A percentile compares a stretch with the other conserved stretches of the same genome.
These are phyloP conservation scores for Genyomyrus donnyi DNA, from an alignment of 2,113 vertebrate species.

Conservation along the genomic window DNA sequence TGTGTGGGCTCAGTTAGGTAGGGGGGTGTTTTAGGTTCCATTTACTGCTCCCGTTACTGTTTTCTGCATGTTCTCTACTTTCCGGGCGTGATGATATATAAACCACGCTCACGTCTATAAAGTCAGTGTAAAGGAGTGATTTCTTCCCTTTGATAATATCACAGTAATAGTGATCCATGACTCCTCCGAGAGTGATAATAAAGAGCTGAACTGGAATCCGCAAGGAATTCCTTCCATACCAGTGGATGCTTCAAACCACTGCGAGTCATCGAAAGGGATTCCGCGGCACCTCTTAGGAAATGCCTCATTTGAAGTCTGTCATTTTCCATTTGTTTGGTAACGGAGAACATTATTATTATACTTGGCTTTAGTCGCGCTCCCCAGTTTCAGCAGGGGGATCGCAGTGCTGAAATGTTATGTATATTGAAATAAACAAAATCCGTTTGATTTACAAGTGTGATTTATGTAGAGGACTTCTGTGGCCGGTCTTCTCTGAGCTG, in stretches of 20 bases:
- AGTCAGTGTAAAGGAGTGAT: neutral
- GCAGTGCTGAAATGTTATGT: neutral
- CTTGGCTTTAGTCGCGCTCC: constrained; percentile 6
- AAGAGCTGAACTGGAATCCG: neutral
- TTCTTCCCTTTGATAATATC: neutral
- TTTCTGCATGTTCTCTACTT: neutral
- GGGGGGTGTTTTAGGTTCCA: neutral
- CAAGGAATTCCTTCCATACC: neutral
- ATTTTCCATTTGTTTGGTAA: constrained; percentile 11
- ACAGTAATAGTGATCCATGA: neutral
- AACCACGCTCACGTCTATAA: neutral
- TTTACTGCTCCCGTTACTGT: neutral
- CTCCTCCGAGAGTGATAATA: neutral
- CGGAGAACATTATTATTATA: constrained; percentile 6
- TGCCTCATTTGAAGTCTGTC: neutral
- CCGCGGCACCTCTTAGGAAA: neutral
- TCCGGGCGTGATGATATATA: neutral
- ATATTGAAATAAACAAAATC: neutral
- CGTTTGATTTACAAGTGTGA: neutral
- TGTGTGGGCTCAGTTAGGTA: neutral
- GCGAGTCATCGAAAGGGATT: neutral
- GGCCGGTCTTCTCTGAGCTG: neutral
- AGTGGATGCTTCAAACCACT: neutral
- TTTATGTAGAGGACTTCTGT: neutral
- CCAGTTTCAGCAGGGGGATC: neutral